These are phyloP conservation scores for Periparus ater DNA, from an alignment of 2,797 vertebrate genomes.

Conservation along the genomic window DNA sequence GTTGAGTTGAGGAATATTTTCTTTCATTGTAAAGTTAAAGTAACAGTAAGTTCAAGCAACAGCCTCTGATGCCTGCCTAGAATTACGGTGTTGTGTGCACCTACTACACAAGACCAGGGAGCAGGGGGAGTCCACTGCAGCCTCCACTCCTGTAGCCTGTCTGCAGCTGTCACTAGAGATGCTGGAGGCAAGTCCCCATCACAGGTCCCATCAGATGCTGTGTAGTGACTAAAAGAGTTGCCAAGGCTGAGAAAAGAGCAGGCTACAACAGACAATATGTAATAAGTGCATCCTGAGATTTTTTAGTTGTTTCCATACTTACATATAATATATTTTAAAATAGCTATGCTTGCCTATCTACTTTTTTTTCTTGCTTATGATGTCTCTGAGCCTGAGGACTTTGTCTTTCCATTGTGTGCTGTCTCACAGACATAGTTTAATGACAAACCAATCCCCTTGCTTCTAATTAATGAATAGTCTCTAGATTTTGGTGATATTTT, in stretches of 20 bases:
- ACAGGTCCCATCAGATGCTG: not conserved
- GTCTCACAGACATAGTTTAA: not conserved
- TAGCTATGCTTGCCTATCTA: not conserved
- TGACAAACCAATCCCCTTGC: not conserved
- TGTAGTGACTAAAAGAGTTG: constrained; percentile 1
- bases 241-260: not conserved
- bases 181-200: not conserved
- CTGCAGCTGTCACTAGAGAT: not conserved
- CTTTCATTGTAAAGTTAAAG: not conserved
- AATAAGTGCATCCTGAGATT: not conserved
- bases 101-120: not conserved
- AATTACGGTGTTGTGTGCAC: not conserved
- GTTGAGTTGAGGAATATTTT: not conserved
- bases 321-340: not conserved
- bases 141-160: not conserved
- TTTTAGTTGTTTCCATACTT: not conserved
- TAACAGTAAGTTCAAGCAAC: not conserved
- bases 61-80: not conserved
- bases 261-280: not conserved
- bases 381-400: constrained; percentile 9
- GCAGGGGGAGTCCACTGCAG: not conserved
- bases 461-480: constrained; percentile 34
- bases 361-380: not conserved
- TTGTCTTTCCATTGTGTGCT: not conserved
- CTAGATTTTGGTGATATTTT: not conserved